Percentiles rank a stretch among this genome's conserved stretches.
Conservation (phyloP, 2,113 vertebrate species). For the Sapajus apella region DNA sequence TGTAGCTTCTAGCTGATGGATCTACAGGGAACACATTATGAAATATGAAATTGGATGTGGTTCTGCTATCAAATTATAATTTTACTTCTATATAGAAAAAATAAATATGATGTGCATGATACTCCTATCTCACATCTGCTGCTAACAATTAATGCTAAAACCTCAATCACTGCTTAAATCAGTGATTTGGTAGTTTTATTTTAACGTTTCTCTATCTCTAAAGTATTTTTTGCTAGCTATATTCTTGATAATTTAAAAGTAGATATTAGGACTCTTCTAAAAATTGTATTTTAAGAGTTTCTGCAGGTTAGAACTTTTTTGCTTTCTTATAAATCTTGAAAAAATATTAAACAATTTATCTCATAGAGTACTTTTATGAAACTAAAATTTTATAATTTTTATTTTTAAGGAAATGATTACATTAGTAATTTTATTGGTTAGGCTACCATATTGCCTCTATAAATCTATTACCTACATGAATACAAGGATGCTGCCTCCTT, state of each 20-base stretch:
- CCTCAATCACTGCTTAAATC: constrained; percentile 62
- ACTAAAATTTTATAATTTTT: neutral
- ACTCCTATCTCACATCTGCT: constrained; percentile 66
- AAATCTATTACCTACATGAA: neutral
- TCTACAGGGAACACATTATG: constrained; percentile 32
- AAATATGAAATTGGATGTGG: constrained; percentile 62
- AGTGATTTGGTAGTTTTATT: neutral
- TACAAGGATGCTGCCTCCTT: neutral
- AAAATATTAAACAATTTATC: neutral
- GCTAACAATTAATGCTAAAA: constrained; percentile 68
- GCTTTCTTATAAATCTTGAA: neutral
- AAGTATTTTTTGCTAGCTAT: neutral
- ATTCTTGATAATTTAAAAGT: neutral
- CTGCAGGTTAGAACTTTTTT: neutral
- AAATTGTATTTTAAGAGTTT: neutral
- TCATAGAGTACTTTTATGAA: neutral
- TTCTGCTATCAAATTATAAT: constrained; percentile 79
- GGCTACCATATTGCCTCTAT: neutral
- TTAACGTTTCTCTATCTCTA: neutral
- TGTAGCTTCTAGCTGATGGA: constrained; percentile 54
- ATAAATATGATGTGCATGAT: constrained; percentile 76
- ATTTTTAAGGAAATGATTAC: neutral
- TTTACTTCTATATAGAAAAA: constrained; percentile 72
- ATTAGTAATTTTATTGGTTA: neutral
- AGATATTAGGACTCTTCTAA: neutral